Base-by-base conservation (phyloP, 1,140 invertebrate genomes). In the Zaprionus lachaisei region DNA sequence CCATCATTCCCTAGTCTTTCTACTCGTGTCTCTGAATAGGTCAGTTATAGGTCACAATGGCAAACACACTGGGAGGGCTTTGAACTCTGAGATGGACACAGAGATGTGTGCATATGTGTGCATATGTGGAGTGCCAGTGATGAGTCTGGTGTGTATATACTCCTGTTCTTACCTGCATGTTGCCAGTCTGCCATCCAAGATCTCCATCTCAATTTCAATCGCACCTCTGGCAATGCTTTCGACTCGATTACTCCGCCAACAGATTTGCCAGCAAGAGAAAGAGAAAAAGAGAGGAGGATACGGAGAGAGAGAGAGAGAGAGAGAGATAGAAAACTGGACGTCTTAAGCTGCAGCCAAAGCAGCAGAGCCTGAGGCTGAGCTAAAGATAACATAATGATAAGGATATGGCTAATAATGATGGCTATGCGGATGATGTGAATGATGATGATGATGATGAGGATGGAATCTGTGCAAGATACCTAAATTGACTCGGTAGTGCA, bases 401-500 rank as follows among this genome's bases (percentile, higher is more conserved):
- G 71, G 55, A 72, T 72, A 55, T 49, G 58, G 67, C 58, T 17
- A 54, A 71, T 54, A 38, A 71, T 22, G 26, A 41, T 37, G 26
- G 14, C 22, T 7, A 31, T 31, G 26, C 26, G 26, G 6, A 28
- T 28, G 6, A 31, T 9, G 28, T 9, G 28, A 31, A 31, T 56
- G 65, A 41, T 44, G 38, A 63, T 34, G 68, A 77, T 77, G 72
- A 67, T 77, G 64, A 70, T 24, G 34, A 41, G 44, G 14, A 24
- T 60, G 34, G 34, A 63, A 75, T 75, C 72, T 83, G 77, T 58
- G 70, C 54, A 72, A 80, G 84, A 89, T 76, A 76, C 83, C 74
- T 81, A 89, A 89, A 84, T 89, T 90, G 87, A 77, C 84, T 89
- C 84, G 38, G 84, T 81, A 84, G 84, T 90, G 81, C 85, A 89